Evolutionary conservation across 2,797 vertebrate species (phyloP), one percentile per base, ranked within the genome.

Genomic region (Esox masquinongy): DNA sequence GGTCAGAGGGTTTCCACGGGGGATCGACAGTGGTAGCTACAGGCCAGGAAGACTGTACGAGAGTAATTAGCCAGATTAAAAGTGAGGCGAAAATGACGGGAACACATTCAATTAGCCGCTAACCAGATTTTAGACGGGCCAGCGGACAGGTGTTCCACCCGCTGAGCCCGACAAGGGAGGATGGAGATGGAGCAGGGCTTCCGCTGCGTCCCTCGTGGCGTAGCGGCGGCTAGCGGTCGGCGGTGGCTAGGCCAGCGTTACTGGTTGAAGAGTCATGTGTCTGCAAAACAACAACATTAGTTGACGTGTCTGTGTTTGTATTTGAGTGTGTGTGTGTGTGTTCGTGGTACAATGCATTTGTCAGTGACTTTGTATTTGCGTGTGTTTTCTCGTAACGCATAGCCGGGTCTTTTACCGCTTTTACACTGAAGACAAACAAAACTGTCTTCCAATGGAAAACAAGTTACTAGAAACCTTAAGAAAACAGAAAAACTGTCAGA

Each of bases 121-220:
- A 94, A 94, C 90, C 81, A 92, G 90, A 93, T 94, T 94, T 92
- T 87, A 93, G 94, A 93, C 83, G 86, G 91, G 92, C 91, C 92
- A 93, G 85, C 68, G 72, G 90, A 91, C 90, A 93, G 86, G 86
- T 87, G 89, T 87, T 85, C 83, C 90, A 90, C 88, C 89, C 88
- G 88, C 70, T 85, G 88, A 85, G 77, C 80, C 77, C 86, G 89
- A 90, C 84, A 82, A 88, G 82, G 82, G 80, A 86, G 77, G 79
- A 81, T 81, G 77, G 70, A 29, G 85, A 88, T 84, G 73, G 78
- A 88, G 74, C 80, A 74, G 77, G 26, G 68, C 70, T 59, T 73
- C 49, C 31, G 43, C 84, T 73, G 77, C 84, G 17, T 80, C 72
- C 84, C 11, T 80, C 70, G 74, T 73, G 77, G 79, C 75, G 47